Conservation (phyloP, 1,140 invertebrate genomes). For the Zaprionus africanus region DNA sequence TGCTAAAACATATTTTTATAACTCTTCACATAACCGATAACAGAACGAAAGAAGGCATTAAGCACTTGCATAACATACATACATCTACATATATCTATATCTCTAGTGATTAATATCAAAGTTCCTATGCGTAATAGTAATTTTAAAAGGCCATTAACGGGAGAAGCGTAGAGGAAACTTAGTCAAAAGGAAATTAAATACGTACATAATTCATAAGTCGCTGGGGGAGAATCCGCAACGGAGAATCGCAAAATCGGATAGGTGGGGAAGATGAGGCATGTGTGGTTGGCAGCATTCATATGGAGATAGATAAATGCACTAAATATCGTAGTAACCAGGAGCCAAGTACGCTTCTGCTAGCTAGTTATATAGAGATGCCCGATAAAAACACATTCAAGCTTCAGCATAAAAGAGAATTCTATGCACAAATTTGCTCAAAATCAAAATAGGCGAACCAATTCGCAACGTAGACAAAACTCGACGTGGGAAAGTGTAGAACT, state of each 20-base stretch:
- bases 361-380: slow-evolving; percentile 27
- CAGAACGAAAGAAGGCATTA: slow-evolving; percentile 44
- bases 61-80: slow-evolving; percentile 40
- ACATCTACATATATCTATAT: slow-evolving; percentile 67
- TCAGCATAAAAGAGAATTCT: slow-evolving; percentile 65
- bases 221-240: slow-evolving; percentile 2
- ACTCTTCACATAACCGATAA: slow-evolving; percentile 56
- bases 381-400: slow-evolving; percentile 56
- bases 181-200: slow-evolving; percentile 69
- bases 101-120: slow-evolving; percentile 84
- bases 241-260: slow-evolving; percentile 1
- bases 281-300: slow-evolving; percentile 22
- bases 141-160: slow-evolving; percentile 57
- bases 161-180: slow-evolving; percentile 33
- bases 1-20: slow-evolving; percentile 58
- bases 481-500: slow-evolving; percentile 18
- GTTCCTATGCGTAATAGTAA: slow-evolving; percentile 83
- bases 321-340: slow-evolving; percentile 43
- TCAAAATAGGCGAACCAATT: slow-evolving; percentile 37
- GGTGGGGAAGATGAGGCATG: slow-evolving; percentile 4
- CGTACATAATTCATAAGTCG: slow-evolving; percentile 72
- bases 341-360: slow-evolving; percentile 22
- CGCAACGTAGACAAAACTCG: slow-evolving; percentile 36
- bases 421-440: slow-evolving; percentile 70
- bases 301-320: slow-evolving; percentile 35